Evolutionary conservation across 2,888 invertebrate genomes (phyloP).

Genomic region (Amblyjoppa fuscipennis): DNA sequence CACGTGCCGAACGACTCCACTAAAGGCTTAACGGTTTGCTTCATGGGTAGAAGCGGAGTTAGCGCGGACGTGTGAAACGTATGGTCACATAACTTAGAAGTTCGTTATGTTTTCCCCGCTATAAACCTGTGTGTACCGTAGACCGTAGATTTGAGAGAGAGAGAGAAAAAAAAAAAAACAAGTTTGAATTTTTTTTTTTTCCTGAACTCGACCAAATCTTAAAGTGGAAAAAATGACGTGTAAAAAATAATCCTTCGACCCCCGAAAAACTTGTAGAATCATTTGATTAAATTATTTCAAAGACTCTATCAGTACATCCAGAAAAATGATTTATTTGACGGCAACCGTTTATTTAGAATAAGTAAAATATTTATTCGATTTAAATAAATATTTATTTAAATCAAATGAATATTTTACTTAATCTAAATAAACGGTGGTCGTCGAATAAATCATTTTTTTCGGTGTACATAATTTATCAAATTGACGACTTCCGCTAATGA

Average conservation of each 20-base stretch:
- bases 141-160: not conserved
- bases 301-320: not conserved
- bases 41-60: not conserved
- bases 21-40: constrained; percentile 43
- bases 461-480: not conserved
- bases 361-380: no score
- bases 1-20: constrained; percentile 53
- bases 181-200: not conserved
- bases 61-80: constrained; percentile 47
- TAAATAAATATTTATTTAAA: no score
- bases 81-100: constrained; percentile 59
- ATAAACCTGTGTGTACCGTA: constrained; percentile 24
- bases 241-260: not conserved
- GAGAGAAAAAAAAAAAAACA: not conserved
- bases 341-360: no score
- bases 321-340: no score
- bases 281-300: not conserved
- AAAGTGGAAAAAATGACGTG: not conserved
- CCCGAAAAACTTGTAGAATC: not conserved
- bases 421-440: no score
- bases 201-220: not conserved
- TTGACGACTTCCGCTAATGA: not conserved
- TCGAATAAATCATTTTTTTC: not conserved
- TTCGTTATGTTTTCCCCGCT: constrained; percentile 59
- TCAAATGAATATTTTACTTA: no score